Evolutionary conservation across 2,888 invertebrate species (phyloP).

Genomic region (Nyleta sp.): DNA sequence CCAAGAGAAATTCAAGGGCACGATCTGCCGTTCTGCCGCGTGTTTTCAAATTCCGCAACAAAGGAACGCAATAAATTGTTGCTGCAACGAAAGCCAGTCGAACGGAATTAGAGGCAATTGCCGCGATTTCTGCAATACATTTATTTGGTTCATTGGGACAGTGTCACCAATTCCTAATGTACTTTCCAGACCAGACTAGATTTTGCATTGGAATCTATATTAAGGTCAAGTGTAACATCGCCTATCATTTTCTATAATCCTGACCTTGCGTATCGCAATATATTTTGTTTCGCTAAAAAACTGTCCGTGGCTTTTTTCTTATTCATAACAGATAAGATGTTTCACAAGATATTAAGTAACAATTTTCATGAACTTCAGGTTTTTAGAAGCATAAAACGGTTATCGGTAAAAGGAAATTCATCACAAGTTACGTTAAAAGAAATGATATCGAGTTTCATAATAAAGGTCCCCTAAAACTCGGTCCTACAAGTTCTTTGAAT

Average conservation of each 20-base stretch:
- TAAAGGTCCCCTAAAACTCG: background rate
- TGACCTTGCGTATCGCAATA: constrained; percentile 4
- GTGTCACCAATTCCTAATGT: background rate
- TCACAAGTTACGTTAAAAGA: too few relatives aligned
- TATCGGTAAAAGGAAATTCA: too few relatives aligned
- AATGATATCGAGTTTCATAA: constrained; percentile 14
- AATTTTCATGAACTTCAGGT: too few relatives aligned
- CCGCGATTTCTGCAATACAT: constrained; percentile 23
- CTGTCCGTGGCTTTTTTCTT: too few relatives aligned
- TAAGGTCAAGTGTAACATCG: constrained; percentile 39
- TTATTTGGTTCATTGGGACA: constrained; percentile 4
- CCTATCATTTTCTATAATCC: constrained; percentile 1
- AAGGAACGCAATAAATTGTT: constrained; percentile 15
- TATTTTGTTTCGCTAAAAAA: too few relatives aligned
- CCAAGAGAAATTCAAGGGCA: constrained; percentile 50
- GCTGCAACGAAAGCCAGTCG: constrained; percentile 30
- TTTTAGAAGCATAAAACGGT: too few relatives aligned
- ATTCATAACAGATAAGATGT: too few relatives aligned
- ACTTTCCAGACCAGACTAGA: background rate
- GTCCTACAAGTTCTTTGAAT: background rate
- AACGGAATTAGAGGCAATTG: constrained; percentile 27
- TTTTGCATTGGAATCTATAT: constrained; percentile 14
- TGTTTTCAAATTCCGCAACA: constrained; percentile 41
- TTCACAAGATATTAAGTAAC: too few relatives aligned
- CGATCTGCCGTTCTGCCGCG: constrained; percentile 23